Base-by-base conservation (phyloP, 92 coral and sea anemone species). In the Blastomussa wellsi region DNA sequence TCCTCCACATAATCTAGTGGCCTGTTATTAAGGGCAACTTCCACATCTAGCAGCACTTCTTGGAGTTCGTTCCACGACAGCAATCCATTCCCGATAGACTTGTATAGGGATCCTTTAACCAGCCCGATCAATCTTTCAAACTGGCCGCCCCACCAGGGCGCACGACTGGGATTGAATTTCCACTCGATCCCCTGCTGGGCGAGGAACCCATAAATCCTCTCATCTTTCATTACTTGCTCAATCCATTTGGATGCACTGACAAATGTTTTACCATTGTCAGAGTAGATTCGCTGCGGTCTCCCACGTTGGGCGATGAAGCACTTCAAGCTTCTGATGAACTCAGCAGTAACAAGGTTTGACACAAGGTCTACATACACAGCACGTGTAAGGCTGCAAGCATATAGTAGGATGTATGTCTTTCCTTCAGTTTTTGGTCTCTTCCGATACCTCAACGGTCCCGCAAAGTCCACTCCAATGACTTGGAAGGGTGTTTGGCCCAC, bases 401-500 rank as follows among this genome's bases (percentile, higher is more conserved):
- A 79, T 22, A 79, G 73, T 24, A 62, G 26, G 39, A 79, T 26
- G 13, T 78, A 59, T 0, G 35, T 72, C 53, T 78, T 78, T 78
- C 55, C 82, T 60, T 78, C 72, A 13, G 59, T 62, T 7, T 79
- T 62, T 28, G 74, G 14, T 28, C 12, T 64, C 73, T 62, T 79
- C 74, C 5, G 73, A 60, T 64, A 79, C 83, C 14, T 62, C 83
- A 79, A 20, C 26, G 83, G 83, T 62, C 83, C 74, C 59, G 83
- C 83, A 44, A 62, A 79, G 74, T 79, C 83, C n/a, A 64, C 74
- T 10, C 83, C 74, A 79, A 64, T 79, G 28, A 79, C 83, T 66
- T 79, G 83, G 41, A 79, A 79, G 59, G 83, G 84, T 80, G 65
- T 80, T 62, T 59, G 82, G n/a, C 72, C 82, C 55, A 36, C 82